These are phyloP conservation scores for Ophioderma brevispina DNA, from an alignment of 35 echinoderm and acorn worm species.

Conservation along the genomic window DNA sequence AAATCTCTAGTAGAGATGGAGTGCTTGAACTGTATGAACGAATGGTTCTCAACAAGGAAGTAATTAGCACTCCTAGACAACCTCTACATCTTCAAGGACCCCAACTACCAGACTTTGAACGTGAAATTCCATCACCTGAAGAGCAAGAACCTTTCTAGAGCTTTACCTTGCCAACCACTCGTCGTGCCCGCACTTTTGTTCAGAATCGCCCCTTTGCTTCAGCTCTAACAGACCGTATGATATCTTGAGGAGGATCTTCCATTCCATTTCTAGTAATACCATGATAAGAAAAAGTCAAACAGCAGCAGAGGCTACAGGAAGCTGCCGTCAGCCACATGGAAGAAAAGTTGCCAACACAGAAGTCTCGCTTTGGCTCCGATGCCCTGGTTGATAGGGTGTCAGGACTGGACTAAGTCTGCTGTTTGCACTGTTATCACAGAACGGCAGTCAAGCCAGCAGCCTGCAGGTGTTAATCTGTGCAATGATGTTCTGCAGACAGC, in stretches of 20 bases:
- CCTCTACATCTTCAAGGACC: slow-evolving; percentile 85
- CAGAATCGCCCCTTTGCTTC: slow-evolving; percentile 90
- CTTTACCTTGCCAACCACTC: slow-evolving; percentile 70
- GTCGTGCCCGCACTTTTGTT: slow-evolving; percentile 80
- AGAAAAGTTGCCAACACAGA: slow-evolving; percentile 70
- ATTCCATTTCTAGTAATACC: slow-evolving; percentile 94
- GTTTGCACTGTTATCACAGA: slow-evolving; percentile 90
- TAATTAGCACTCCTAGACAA: slow-evolving; percentile 78
- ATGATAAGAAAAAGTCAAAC: slow-evolving; percentile 98
- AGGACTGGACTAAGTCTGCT: slow-evolving; percentile 92
- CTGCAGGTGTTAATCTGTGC: slow-evolving; percentile 49
- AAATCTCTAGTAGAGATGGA: slow-evolving; percentile 86
- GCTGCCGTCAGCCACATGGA: slow-evolving; percentile 77
- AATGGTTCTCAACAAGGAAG: slow-evolving; percentile 94
- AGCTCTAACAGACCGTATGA: slow-evolving; percentile 72
- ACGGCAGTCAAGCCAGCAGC: slow-evolving; percentile 40
- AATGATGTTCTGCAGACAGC: slow-evolving; percentile 98
- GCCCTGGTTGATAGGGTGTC: slow-evolving; percentile 96
- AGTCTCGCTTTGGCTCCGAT: slow-evolving; percentile 88
- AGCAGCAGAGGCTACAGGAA: slow-evolving; percentile 91
- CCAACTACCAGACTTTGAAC: slow-evolving; percentile 94
- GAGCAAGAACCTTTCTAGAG: slow-evolving; percentile 93
- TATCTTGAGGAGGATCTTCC: slow-evolving; percentile 84
- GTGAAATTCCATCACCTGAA: slow-evolving; percentile 75
- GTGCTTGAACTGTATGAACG: slow-evolving; percentile 77